phyloP scores from a whole-genome alignment of 53 echinoderm and acorn worm genomes.

The Apostichopus leukothele region DNA sequence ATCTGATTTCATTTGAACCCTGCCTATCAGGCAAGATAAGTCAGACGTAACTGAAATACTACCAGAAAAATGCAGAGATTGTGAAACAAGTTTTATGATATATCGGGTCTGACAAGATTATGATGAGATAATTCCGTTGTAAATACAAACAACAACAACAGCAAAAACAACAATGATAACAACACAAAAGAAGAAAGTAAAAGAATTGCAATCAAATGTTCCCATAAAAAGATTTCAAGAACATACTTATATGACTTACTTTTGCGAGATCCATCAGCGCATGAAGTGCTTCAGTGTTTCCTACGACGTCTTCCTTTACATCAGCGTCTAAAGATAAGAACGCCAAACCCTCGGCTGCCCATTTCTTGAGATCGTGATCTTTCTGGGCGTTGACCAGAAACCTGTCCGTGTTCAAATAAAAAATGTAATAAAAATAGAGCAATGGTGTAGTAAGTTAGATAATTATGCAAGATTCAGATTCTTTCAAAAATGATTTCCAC shows the following conservation, averaged over 20 bases:
- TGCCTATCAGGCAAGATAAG: no score
- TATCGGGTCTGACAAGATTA: no score
- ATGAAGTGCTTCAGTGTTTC: constrained; percentile 63
- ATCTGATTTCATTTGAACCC: no score
- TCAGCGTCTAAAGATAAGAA: constrained; percentile 92
- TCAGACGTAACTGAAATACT: no score
- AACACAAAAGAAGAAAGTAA: not conserved
- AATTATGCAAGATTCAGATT: no score
- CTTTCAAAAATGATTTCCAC: no score
- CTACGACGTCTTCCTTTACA: constrained; percentile 81
- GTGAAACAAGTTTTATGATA: no score
- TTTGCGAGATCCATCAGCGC: constrained; percentile 81
- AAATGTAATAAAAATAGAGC: no score
- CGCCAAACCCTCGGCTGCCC: constrained; percentile 94
- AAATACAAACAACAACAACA: not conserved
- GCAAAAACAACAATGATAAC: not conserved
- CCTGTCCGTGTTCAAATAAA: constrained; percentile 21
- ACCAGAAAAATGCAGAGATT: no score
- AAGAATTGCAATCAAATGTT: not conserved
- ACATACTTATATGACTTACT: constrained; percentile 46
- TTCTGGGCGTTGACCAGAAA: constrained; percentile 83
- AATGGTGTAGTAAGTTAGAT: no score
- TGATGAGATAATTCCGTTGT: not conserved
- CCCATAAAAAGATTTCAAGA: no score
- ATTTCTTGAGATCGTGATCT: constrained; percentile 90